Conservation (phyloP, 2,888 invertebrate species). For the Heliconius cydno region DNA sequence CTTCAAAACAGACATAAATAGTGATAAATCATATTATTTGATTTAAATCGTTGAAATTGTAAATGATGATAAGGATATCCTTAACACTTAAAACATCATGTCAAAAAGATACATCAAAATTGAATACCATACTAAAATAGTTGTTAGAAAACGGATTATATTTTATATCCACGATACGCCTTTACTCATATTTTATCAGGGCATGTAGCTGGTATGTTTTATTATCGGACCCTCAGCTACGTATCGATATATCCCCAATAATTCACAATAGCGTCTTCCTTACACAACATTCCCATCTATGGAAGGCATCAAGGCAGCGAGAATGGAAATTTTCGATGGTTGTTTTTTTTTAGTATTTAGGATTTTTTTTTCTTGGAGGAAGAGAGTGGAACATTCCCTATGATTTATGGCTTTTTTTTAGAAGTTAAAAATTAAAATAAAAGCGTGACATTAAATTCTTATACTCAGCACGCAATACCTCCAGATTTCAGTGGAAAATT, state of each 20-base stretch:
- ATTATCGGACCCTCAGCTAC: slow-evolving; percentile 53
- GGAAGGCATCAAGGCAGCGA: slow-evolving; percentile 44
- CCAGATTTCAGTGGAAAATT: background rate
- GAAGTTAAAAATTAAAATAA: too few species aligned
- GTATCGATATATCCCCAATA: slow-evolving; percentile 62
- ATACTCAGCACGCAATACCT: too few species aligned
- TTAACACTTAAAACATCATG: background rate
- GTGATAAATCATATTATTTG: too few species aligned
- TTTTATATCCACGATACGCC: background rate
- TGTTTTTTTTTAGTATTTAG: background rate
- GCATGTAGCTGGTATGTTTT: slow-evolving; percentile 48
- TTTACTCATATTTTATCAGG: slow-evolving; percentile 42
- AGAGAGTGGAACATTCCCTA: too few species aligned
- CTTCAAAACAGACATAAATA: too few species aligned
- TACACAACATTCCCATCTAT: slow-evolving; percentile 68
- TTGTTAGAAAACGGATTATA: background rate
- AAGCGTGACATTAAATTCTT: too few species aligned
- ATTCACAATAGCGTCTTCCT: slow-evolving; percentile 70
- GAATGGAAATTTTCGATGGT: background rate
- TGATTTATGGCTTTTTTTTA: too few species aligned
- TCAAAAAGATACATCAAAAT: background rate
- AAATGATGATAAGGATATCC: background rate
- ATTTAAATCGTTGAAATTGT: too few species aligned
- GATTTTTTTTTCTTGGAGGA: too few species aligned
- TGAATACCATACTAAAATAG: background rate